These are phyloP conservation scores for Pandemis corylana DNA, from an alignment of 2,888 invertebrate genomes.

Conservation along the genomic window DNA sequence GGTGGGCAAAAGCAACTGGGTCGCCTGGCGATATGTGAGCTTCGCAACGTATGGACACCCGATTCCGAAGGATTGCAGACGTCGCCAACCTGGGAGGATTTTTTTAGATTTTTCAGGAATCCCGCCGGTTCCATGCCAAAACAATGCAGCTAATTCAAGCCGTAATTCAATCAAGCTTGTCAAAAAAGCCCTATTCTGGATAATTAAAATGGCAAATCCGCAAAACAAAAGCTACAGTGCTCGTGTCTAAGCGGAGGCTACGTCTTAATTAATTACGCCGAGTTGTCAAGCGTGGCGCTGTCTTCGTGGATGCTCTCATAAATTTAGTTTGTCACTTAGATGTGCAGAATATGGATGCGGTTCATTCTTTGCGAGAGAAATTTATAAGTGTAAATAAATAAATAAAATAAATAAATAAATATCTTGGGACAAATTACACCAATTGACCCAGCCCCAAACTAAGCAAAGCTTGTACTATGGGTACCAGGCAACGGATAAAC, in stretches of 20 bases:
- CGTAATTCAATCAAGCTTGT: conserved; percentile 22
- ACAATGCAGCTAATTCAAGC: conserved; percentile 19
- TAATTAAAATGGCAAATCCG: conserved; percentile 33
- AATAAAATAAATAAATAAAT: too few relatives aligned
- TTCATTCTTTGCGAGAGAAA: not conserved
- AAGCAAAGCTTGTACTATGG: too few relatives aligned
- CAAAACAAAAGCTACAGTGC: conserved; percentile 35
- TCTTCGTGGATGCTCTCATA: conserved; percentile 60
- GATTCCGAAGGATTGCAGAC: too few relatives aligned
- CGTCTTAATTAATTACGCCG: conserved; percentile 70
- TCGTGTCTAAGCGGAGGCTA: conserved; percentile 45
- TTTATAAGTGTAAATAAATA: too few relatives aligned
- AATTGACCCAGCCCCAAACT: too few relatives aligned
- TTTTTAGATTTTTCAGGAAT: too few relatives aligned
- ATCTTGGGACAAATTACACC: too few relatives aligned
- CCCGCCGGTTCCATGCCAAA: not conserved
- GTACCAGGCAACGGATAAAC: too few relatives aligned
- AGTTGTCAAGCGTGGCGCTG: conserved; percentile 62
- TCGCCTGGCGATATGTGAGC: too few relatives aligned
- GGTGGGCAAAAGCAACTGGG: too few relatives aligned
- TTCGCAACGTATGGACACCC: too few relatives aligned
- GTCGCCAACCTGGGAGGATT: too few relatives aligned
- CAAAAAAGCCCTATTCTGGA: conserved; percentile 33
- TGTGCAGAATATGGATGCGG: conserved; percentile 39
- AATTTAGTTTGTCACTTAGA: conserved; percentile 58